Conservation (phyloP, 2,888 invertebrate species). For the Machimus rusticus region DNA sequence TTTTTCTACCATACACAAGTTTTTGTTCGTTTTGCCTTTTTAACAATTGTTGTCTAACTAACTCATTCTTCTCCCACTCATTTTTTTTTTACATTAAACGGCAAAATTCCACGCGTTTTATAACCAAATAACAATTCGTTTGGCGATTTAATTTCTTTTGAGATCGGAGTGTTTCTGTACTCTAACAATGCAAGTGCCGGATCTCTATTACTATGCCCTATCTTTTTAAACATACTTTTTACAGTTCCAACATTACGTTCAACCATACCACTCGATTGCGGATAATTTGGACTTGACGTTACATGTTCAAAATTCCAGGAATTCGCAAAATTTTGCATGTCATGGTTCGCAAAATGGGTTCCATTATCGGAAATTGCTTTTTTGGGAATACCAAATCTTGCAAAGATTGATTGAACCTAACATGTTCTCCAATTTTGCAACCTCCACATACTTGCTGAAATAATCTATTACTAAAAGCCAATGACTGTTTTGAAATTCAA, state of each 20-base stretch:
- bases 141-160: neutral
- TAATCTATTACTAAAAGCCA: conserved; percentile 37
- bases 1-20: neutral
- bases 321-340: neutral
- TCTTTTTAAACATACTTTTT: conserved; percentile 28
- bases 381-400: conserved; percentile 29
- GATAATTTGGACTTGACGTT: conserved; percentile 2
- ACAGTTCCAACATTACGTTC: neutral
- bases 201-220: neutral
- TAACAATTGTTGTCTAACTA: neutral
- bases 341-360: neutral
- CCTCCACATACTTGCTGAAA: neutral
- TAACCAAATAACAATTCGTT: neutral
- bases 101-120: neutral
- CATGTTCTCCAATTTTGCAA: conserved; percentile 31
- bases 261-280: conserved; percentile 8
- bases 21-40: neutral
- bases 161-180: neutral
- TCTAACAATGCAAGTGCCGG: neutral
- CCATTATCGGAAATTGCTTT: conserved; percentile 9
- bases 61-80: neutral
- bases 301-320: conserved; percentile 9
- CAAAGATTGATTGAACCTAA: conserved; percentile 13
- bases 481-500: neutral
- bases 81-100: neutral